Evolutionary conservation across 2,113 vertebrate species (phyloP).

Genomic region (Asarcornis scutulata): DNA sequence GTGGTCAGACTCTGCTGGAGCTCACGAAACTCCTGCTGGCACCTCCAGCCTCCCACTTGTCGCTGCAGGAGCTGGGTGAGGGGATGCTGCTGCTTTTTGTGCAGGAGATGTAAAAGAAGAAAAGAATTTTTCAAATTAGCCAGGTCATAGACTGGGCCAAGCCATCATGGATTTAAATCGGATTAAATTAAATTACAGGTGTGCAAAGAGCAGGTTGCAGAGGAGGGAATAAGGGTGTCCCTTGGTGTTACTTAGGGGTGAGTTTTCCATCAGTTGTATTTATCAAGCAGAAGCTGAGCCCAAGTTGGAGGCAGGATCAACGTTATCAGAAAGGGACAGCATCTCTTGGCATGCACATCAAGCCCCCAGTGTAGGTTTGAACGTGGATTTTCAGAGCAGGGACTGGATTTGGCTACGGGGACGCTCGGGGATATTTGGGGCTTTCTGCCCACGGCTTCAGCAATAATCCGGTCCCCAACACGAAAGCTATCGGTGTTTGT

Average conservation of each 20-base stretch:
- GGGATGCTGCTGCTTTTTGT: background rate
- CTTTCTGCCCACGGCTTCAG: background rate
- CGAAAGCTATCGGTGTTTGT: rapidly evolving
- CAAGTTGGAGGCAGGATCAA: background rate
- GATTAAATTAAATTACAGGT: background rate
- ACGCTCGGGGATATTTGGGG: too few species aligned
- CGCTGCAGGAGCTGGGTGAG: background rate
- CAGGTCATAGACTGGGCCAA: background rate
- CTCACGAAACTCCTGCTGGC: too few species aligned
- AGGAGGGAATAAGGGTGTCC: background rate
- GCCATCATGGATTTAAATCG: background rate
- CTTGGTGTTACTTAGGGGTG: rapidly evolving
- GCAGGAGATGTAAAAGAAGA: background rate
- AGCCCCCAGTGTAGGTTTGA: background rate
- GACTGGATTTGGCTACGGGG: background rate
- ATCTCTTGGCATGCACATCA: background rate
- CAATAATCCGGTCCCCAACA: rapidly evolving
- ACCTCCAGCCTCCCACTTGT: background rate
- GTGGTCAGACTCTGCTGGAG: background rate
- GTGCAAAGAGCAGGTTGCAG: background rate
- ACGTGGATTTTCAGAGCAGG: background rate
- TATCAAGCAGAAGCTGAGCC: background rate
- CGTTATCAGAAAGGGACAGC: background rate
- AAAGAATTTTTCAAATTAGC: background rate
- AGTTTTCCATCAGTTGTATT: background rate